phyloP scores from a whole-genome alignment of 30 jellyfish, hydroid and myxozoan species.

The Aurelia sp. region DNA sequence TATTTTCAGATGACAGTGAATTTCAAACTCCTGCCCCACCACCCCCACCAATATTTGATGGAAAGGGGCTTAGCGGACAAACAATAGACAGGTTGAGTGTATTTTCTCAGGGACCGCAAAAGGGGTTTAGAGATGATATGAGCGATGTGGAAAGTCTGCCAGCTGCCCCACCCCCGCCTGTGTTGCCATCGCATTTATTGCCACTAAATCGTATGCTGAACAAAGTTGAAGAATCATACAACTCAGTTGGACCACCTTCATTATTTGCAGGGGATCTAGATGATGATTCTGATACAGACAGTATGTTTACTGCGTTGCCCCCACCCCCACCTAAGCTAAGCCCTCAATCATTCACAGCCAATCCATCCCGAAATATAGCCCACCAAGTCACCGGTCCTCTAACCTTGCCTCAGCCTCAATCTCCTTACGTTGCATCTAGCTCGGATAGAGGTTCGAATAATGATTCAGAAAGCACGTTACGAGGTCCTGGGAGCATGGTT shows the following conservation, averaged over 20 bases:
- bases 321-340: conserved; percentile 94
- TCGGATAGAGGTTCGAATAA: conserved; percentile 17
- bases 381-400: neutral
- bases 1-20: conserved; percentile 65
- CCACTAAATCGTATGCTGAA: conserved; percentile 18
- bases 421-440: conserved; percentile 2
- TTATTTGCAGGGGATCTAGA: conserved; percentile 14
- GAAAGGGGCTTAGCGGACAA: neutral
- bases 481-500: conserved; percentile 20
- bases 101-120: neutral
- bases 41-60: conserved; percentile 59
- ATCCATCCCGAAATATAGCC: neutral
- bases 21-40: conserved; percentile 65
- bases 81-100: neutral
- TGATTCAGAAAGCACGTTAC: conserved; percentile 42
- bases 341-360: neutral
- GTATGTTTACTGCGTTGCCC: conserved; percentile 90
- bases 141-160: conserved; percentile 93
- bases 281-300: conserved; percentile 81
- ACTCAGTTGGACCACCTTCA: conserved; percentile 30
- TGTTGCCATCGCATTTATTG: conserved; percentile 8
- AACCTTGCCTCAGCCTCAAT: neutral
- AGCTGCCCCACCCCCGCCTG: conserved; percentile 95
- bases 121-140: conserved; percentile 44
- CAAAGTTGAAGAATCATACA: neutral